Conservation (phyloP, 2,888 invertebrate species). For the Cancer borealis region DNA sequence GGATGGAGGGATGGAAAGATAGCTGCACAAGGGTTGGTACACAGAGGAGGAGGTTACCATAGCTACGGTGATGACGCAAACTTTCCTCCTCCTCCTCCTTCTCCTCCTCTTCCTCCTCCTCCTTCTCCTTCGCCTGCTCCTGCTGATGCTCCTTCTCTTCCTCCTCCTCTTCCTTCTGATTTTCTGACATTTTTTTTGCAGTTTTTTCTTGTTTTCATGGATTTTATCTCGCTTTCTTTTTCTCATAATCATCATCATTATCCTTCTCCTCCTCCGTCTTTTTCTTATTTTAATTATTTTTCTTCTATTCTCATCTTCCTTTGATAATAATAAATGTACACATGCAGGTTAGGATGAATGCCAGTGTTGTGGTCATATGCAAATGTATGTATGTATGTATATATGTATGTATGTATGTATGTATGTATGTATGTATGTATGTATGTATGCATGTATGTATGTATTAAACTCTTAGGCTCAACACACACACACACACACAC, state of each 20-base stretch:
- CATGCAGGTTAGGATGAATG: background rate
- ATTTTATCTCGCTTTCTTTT: background rate
- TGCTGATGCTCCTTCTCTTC: background rate
- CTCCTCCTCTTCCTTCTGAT: background rate
- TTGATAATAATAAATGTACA: background rate
- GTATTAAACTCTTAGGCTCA: background rate
- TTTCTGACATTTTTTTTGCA: background rate
- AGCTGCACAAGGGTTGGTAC: background rate
- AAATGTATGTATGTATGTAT: background rate
- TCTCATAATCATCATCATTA: background rate
- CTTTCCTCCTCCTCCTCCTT: background rate
- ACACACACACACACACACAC: too few species aligned
- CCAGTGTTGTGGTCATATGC: too few species aligned
- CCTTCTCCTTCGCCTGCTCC: background rate
- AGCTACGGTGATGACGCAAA: background rate
- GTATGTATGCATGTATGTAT: conserved; percentile 39
- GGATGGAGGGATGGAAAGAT: background rate
- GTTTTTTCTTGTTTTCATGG: background rate
- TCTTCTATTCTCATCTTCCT: background rate
- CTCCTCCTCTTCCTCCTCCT: background rate
- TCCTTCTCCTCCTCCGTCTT: too few species aligned
- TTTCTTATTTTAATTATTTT: background rate
- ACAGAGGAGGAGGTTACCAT: conserved; percentile 20
- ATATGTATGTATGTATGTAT: background rate
- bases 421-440: background rate